Conservation (phyloP, 2,888 invertebrate genomes). For the Minunthozetes semirufus region DNA sequence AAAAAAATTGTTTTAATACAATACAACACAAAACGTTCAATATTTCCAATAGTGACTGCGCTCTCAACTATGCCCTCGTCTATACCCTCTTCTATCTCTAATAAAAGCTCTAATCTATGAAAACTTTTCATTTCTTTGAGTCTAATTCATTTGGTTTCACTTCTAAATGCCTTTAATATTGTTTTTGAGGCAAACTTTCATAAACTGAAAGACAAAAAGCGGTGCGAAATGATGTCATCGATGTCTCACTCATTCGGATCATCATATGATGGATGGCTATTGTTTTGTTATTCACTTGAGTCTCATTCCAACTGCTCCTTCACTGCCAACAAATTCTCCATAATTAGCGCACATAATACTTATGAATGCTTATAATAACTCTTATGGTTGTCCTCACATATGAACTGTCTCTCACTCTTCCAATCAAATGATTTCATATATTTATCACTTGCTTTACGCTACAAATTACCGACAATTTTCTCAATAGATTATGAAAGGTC, state of each 20-base stretch:
- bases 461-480: too few relatives aligned
- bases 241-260: conserved; percentile 20
- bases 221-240: conserved; percentile 25
- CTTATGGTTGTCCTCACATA: not conserved
- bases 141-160: too few relatives aligned
- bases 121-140: conserved; percentile 3
- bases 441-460: too few relatives aligned
- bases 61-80: not conserved
- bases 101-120: not conserved
- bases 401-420: conserved; percentile 7
- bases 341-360: conserved; percentile 21
- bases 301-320: not conserved
- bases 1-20: not conserved
- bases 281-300: not conserved
- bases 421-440: not conserved
- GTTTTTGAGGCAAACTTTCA: not conserved
- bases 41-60: conserved; percentile 2
- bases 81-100: too few relatives aligned
- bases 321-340: not conserved
- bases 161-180: conserved; percentile 8
- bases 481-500: too few relatives aligned
- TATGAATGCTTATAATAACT: not conserved
- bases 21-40: not conserved
- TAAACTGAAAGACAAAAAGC: not conserved
- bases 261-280: conserved; percentile 27